Evolutionary conservation across 2,888 invertebrate species (phyloP).

Genomic region (Ceriagrion tenellum): DNA sequence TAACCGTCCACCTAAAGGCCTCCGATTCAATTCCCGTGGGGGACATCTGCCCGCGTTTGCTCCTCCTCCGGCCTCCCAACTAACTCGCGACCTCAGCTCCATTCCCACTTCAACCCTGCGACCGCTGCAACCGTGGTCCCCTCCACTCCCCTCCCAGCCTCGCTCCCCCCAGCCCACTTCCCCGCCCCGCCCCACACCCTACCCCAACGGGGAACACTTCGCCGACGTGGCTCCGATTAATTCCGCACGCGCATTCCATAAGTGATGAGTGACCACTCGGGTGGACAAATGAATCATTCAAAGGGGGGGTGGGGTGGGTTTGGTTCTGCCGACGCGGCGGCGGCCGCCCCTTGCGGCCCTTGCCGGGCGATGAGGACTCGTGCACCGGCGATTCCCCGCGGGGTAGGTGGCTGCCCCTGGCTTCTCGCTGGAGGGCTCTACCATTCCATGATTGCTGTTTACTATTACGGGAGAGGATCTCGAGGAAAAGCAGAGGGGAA

Average conservation of each 20-base stretch:
- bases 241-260: slow-evolving; percentile 66
- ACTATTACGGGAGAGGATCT: slow-evolving; percentile 23
- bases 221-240: slow-evolving; percentile 28
- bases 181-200: background rate
- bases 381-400: background rate
- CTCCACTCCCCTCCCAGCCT: slow-evolving; percentile 24
- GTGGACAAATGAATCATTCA: slow-evolving; percentile 65
- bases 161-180: background rate
- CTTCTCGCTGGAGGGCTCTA: background rate
- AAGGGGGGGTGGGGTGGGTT: too few relatives aligned
- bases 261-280: slow-evolving; percentile 66
- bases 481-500: background rate
- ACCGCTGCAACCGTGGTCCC: too few relatives aligned
- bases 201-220: background rate
- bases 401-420: slow-evolving; percentile 20
- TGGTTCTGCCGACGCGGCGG: slow-evolving; percentile 50
- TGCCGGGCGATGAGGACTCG: too few relatives aligned
- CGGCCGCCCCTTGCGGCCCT: background rate
- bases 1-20: background rate
- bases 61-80: too few relatives aligned
- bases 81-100: too few relatives aligned
- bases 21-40: slow-evolving; percentile 1
- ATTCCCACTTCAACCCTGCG: too few relatives aligned
- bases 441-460: slow-evolving; percentile 58
- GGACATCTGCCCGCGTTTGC: background rate